These are phyloP conservation scores for Pollenia labialis DNA, from an alignment of 2,888 invertebrate species.

Conservation along the genomic window DNA sequence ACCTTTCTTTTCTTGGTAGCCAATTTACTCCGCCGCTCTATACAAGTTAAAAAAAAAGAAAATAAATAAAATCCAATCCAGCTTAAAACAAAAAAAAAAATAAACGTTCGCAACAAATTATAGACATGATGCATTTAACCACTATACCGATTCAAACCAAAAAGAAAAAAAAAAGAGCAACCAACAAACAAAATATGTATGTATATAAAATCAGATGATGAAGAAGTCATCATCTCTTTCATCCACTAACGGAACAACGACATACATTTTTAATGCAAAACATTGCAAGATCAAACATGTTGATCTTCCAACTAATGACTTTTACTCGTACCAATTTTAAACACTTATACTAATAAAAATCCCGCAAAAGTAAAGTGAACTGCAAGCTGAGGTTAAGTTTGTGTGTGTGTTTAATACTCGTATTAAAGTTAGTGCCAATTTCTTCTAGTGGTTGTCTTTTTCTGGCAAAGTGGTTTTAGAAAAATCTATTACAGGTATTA, in stretches of 20 bases:
- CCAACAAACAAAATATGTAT: too few species aligned
- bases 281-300: slow-evolving; percentile 58
- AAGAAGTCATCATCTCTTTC: slow-evolving; percentile 38
- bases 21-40: background rate
- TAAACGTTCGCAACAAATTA: slow-evolving; percentile 48
- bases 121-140: slow-evolving; percentile 40
- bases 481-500: slow-evolving; percentile 39
- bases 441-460: slow-evolving; percentile 34
- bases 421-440: slow-evolving; percentile 43
- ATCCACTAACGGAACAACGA: slow-evolving; percentile 66
- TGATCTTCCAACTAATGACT: slow-evolving; percentile 69
- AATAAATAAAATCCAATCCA: background rate
- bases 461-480: slow-evolving; percentile 39
- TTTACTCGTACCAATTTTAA: slow-evolving; percentile 63
- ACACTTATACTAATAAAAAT: slow-evolving; percentile 23
- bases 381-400: background rate
- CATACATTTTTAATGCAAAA: slow-evolving; percentile 64
- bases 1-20: slow-evolving; percentile 44
- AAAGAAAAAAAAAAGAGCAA: background rate
- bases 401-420: slow-evolving; percentile 5
- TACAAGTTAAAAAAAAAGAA: background rate
- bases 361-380: background rate
- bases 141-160: slow-evolving; percentile 31
- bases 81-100: background rate
- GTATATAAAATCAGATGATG: slow-evolving; percentile 10